Base-by-base conservation (phyloP, 2,888 invertebrate species). In the Pseudococcus viburni region DNA sequence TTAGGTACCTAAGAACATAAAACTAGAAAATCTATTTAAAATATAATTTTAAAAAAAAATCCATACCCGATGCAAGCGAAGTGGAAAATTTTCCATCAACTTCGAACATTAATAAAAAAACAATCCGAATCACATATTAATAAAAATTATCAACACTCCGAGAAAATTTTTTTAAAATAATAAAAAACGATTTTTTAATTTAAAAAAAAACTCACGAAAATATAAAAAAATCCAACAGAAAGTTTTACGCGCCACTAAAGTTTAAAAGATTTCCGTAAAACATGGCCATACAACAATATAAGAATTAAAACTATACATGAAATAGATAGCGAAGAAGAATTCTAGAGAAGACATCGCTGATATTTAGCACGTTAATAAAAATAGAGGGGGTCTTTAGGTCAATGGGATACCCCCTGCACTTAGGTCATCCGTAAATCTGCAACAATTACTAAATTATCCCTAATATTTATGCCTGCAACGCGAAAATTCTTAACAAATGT, bases 321-420 rank as follows among this genome's bases (percentile, higher is more conserved):
- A 85, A 85, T 85, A 85, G 85, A 85, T 85, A 85, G 85, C 85
- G 85, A 85, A 85, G 85, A 85, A 85, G 85, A 85, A 64, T 85
- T 85, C 73, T 48, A 73, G 73, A 86, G 86, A 86, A 86, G 86
- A 73, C 86, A 86, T 86, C 86, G 73, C 86, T 73, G 86, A 86
- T 86, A 86, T 86, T 86, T 86, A 73, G 86, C 86, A 86, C 86
- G 73, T 73, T 86, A 46, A 42, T 42, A 73, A 86, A 46, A 68
- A 46, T 39, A 48, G 73, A 86, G 73, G 86, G 86, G 86, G 86
- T 86, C 86, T 86, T 86, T 68, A 73, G 86, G 86, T 86, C 86
- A 86, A 73, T 68, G 68, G 86, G 73, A 86, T 86, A 86, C 64
- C 73, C 86, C 68, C 86, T 73, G 73, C 73, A 59, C 86, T 42